phyloP scores from a whole-genome alignment of 1,140 invertebrate species.

The Cotesia glomerata region DNA sequence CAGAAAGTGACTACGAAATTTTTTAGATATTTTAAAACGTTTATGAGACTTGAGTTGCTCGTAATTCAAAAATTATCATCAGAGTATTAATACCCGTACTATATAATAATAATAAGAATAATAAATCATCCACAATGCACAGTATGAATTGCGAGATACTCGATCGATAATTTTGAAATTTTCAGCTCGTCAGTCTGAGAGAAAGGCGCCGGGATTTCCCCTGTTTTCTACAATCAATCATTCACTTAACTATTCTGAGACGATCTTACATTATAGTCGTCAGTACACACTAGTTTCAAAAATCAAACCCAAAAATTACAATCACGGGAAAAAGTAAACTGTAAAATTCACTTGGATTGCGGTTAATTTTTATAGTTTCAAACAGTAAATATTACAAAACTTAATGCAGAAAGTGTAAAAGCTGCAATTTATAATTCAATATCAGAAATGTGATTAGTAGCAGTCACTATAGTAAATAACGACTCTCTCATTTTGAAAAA shows the following conservation, averaged over 20 bases:
- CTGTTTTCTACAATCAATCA: background rate
- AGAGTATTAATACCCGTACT: slow-evolving; percentile 7
- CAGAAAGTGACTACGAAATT: background rate
- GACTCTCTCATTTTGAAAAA: too few species aligned
- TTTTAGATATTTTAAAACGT: background rate
- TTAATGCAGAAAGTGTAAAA: too few species aligned
- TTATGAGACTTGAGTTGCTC: background rate
- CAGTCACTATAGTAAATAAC: too few species aligned
- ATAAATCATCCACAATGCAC: background rate
- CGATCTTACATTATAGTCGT: background rate
- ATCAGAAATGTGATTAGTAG: too few species aligned
- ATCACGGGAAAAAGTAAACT: too few species aligned
- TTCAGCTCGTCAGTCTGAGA: background rate
- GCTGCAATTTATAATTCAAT: too few species aligned
- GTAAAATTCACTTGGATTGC: too few species aligned
- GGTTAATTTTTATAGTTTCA: background rate
- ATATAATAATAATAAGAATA: background rate
- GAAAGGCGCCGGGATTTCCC: slow-evolving; percentile 6
- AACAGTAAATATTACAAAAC: background rate
- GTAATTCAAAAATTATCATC: background rate
- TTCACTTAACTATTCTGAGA: background rate
- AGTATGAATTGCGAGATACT: background rate
- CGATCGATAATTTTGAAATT: background rate
- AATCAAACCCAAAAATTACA: background rate
- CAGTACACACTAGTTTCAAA: background rate